These are phyloP conservation scores for Drosophila hydei DNA, from an alignment of 1,140 invertebrate species.

Conservation along the genomic window DNA sequence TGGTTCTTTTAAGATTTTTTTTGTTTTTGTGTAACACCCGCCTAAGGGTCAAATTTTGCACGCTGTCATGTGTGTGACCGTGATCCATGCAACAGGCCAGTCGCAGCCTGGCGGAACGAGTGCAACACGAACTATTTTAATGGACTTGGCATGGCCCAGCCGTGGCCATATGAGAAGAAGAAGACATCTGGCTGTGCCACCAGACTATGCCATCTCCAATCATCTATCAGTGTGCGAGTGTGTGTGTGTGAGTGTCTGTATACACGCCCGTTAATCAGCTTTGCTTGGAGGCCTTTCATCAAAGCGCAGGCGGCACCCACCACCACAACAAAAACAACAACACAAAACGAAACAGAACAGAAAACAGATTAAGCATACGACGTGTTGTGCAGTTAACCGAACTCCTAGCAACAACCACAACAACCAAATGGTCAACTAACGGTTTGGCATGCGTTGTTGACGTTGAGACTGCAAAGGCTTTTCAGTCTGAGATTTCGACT, in stretches of 20 bases:
- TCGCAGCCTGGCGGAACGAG: conserved; percentile 58
- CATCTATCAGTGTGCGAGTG: conserved; percentile 17
- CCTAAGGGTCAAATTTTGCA: conserved; percentile 64
- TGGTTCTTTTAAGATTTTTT: conserved; percentile 7
- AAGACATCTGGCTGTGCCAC: conserved; percentile 62
- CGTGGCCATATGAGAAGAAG: conserved; percentile 72
- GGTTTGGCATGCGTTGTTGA: conserved; percentile 64
- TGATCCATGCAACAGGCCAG: conserved; percentile 39
- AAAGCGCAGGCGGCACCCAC: conserved; percentile 66
- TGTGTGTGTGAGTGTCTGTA: conserved; percentile 12
- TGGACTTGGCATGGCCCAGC: conserved; percentile 67
- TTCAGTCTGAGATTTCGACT: conserved; percentile 10
- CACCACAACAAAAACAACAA: conserved; percentile 6
- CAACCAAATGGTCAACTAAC: conserved; percentile 65
- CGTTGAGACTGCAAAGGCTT: conserved; percentile 8
- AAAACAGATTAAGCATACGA: conserved; percentile 72
- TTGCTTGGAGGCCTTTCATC: conserved; percentile 75
- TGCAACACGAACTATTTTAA: conserved; percentile 81
- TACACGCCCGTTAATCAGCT: conserved; percentile 65
- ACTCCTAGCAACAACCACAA: conserved; percentile 4
- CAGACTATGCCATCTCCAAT: conserved; percentile 42
- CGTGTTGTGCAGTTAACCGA: conserved; percentile 71
- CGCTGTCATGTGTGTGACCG: conserved; percentile 63
- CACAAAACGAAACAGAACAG: conserved; percentile 10
- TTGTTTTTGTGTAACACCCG: conserved; percentile 49